phyloP scores from a whole-genome alignment of 2,888 invertebrate genomes.

The Ramazzottius varieornatus region DNA sequence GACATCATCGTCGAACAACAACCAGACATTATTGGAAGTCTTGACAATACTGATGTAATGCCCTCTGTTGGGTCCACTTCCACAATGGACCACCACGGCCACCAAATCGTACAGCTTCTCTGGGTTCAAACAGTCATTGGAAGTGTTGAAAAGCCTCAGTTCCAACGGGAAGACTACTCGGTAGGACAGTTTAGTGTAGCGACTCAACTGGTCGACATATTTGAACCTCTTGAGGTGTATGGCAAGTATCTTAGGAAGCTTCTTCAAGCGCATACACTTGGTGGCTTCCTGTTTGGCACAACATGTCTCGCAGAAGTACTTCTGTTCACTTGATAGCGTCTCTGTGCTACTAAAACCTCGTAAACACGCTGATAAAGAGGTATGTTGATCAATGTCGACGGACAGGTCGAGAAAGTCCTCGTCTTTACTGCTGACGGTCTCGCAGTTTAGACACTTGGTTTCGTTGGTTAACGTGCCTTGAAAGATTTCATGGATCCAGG shows the following conservation, averaged over 20 bases:
- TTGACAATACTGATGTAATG: constrained; percentile 99
- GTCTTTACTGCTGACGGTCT: constrained; percentile 96
- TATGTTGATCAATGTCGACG: constrained; percentile 97
- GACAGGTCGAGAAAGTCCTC: constrained; percentile 96
- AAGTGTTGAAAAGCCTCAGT: constrained; percentile 88
- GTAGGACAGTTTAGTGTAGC: constrained; percentile 95
- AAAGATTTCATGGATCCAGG: constrained; percentile 99
- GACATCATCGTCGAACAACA: constrained; percentile 98
- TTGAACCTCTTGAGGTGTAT: constrained; percentile 66
- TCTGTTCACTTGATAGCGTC: constrained; percentile 92
- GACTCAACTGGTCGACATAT: constrained; percentile 91
- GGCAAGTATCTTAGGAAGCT: constrained; percentile 84
- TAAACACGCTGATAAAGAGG: constrained; percentile 90
- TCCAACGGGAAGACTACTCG: constrained; percentile 95
- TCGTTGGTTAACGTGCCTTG: constrained; percentile 97
- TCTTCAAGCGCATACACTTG: constrained; percentile 85
- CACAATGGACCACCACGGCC: constrained; percentile 97
- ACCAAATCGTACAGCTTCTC: constrained; percentile 93
- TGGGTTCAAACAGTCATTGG: constrained; percentile 91
- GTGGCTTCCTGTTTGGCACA: constrained; percentile 98
- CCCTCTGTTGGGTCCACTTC: constrained; percentile 91
- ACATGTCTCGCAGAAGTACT: constrained; percentile 97
- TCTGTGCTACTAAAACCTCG: constrained; percentile 94
- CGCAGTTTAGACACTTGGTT: constrained; percentile 93
- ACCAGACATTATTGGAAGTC: constrained; percentile 81